Evolutionary conservation across 2,113 vertebrate species (phyloP).

Genomic region (Choloepus hoffmanni): DNA sequence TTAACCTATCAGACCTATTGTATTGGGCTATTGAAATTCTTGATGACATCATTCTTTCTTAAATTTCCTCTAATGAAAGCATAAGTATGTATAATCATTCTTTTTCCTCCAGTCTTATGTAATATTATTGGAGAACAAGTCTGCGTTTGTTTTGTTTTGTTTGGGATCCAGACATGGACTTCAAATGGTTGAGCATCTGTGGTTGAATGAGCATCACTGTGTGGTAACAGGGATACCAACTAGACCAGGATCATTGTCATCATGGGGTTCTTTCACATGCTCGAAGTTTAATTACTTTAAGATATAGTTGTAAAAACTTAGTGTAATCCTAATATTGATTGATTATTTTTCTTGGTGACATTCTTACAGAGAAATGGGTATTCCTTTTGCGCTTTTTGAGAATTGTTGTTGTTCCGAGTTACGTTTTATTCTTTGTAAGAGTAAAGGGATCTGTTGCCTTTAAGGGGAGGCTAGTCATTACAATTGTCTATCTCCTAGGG

Average conservation of each 20-base stretch:
- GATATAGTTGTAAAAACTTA: background rate
- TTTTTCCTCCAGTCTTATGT: background rate
- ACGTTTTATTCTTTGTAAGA: background rate
- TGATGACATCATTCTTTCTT: background rate
- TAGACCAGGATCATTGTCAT: too few relatives aligned
- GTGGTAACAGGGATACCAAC: background rate
- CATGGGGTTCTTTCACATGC: background rate
- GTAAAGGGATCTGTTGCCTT: background rate
- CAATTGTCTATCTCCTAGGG: background rate
- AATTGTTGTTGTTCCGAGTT: background rate
- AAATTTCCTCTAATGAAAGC: slow-evolving; percentile 22
- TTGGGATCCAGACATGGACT: background rate
- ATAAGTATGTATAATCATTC: background rate
- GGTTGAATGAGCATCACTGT: background rate
- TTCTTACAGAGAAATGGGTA: slow-evolving; percentile 14
- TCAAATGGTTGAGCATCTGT: background rate
- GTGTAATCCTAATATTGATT: background rate
- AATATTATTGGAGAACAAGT: background rate
- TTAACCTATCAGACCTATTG: background rate
- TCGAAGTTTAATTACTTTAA: slow-evolving; percentile 50
- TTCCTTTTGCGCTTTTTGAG: background rate
- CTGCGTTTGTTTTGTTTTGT: background rate
- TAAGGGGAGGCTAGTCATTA: background rate
- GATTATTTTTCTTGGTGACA: slow-evolving; percentile 14
- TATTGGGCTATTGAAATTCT: slow-evolving; percentile 8